These are phyloP conservation scores for Fopius arisanus DNA, from an alignment of 1,140 invertebrate species.

Conservation along the genomic window DNA sequence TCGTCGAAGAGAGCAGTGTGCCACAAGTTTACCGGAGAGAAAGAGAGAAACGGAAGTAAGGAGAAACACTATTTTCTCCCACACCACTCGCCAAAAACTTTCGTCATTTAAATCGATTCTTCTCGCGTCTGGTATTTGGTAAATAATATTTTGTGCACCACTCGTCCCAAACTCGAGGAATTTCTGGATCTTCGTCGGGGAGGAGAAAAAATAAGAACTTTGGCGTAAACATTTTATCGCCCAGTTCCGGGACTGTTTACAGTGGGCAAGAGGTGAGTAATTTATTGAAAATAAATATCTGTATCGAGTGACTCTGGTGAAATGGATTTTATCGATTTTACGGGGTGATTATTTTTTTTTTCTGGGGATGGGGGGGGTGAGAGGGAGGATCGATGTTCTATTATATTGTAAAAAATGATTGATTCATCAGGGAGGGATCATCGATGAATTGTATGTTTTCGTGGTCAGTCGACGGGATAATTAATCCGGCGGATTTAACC, in stretches of 20 bases:
- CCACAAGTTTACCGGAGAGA: constrained; percentile 27
- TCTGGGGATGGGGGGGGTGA: background rate
- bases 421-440: constrained; percentile 15
- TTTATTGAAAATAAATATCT: background rate
- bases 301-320: too few relatives aligned
- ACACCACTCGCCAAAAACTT: background rate
- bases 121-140: background rate
- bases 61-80: constrained; percentile 5
- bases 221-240: background rate
- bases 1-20: constrained; percentile 10
- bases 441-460: constrained; percentile 30
- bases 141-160: constrained; percentile 4
- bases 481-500: constrained; percentile 42
- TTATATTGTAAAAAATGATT: constrained; percentile 9
- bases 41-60: background rate
- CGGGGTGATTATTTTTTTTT: too few relatives aligned
- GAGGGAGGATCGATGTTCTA: too few relatives aligned
- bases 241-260: background rate
- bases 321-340: too few relatives aligned
- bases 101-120: constrained; percentile 29
- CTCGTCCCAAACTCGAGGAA: too few relatives aligned
- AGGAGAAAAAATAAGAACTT: background rate
- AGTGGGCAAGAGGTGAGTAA: background rate
- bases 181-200: background rate
- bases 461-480: constrained; percentile 39